Percentiles rank a stretch among this genome's conserved stretches.
These are phyloP conservation scores for Mya arenaria DNA, from an alignment of 1,140 invertebrate species.

Conservation along the genomic window DNA sequence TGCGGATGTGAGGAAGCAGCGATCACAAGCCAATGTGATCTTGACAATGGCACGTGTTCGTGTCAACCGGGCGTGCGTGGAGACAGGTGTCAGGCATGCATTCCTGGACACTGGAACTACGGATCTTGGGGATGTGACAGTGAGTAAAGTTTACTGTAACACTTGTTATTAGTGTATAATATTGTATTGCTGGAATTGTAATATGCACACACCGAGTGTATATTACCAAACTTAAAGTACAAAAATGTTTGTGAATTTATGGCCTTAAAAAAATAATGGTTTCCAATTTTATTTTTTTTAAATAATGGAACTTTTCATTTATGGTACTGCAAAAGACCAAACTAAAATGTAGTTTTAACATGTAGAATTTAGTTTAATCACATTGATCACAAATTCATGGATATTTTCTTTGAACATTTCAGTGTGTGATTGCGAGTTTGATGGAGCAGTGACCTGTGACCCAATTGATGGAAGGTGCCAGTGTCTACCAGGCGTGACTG, in stretches of 20 bases:
- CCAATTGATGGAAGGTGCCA: conserved; percentile 83
- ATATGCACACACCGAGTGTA: no score
- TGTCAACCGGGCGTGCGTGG: conserved; percentile 85
- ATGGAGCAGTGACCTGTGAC: conserved; percentile 83
- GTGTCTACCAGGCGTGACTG: conserved; percentile 95
- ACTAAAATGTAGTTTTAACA: no score
- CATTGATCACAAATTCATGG: not conserved
- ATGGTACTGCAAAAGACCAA: no score
- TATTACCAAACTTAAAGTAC: no score
- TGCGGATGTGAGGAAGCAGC: conserved; percentile 93
- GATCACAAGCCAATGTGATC: conserved; percentile 90
- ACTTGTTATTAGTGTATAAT: no score
- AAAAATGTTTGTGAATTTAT: no score
- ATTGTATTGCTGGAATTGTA: no score
- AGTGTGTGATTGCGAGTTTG: conserved; percentile 78
- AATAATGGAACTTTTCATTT: no score
- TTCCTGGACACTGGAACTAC: conserved; percentile 97
- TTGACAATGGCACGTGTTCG: conserved; percentile 93
- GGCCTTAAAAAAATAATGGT: no score
- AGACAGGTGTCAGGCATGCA: conserved; percentile 92
- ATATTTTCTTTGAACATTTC: no score
- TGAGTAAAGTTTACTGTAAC: no score
- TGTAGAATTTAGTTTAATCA: not conserved
- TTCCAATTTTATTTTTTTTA: no score
- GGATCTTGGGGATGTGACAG: conserved; percentile 91